Conservation (phyloP, 2,888 invertebrate species). For the Pachydiplax longipennis region DNA sequence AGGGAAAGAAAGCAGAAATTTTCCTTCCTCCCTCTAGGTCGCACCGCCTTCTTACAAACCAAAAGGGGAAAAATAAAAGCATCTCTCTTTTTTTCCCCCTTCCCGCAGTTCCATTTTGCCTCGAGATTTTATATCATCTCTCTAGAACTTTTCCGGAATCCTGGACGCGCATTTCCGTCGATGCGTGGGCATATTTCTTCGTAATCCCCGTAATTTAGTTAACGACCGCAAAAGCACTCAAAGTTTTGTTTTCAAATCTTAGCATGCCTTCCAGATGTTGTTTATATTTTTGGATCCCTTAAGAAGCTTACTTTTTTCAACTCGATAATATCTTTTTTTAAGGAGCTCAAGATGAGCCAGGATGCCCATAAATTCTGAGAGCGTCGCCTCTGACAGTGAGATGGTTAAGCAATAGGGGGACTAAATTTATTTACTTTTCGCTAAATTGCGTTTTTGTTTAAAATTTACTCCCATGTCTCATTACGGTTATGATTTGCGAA, state of each 20-base stretch:
- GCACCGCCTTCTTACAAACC: background rate
- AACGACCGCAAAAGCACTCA: background rate
- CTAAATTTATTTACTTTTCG: too few relatives aligned
- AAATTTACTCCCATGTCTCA: too few relatives aligned
- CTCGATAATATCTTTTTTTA: background rate
- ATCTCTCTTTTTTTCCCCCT: background rate
- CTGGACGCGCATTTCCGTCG: background rate
- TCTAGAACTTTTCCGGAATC: background rate
- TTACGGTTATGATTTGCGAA: too few relatives aligned
- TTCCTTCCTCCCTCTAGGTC: background rate
- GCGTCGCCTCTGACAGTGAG: background rate
- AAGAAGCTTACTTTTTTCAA: background rate
- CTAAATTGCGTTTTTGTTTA: too few relatives aligned
- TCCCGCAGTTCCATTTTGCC: background rate
- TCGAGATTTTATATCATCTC: background rate
- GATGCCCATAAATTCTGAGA: background rate
- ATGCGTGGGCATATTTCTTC: background rate
- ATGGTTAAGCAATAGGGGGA: background rate
- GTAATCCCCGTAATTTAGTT: background rate
- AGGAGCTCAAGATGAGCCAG: background rate
- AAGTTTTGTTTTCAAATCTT: background rate
- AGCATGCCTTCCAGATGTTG: background rate
- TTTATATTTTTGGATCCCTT: background rate
- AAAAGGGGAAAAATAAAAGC: background rate
- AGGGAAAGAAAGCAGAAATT: background rate